Evolutionary conservation across 2,113 vertebrate genomes (phyloP).

Genomic region (Pristiophorus japonicus): DNA sequence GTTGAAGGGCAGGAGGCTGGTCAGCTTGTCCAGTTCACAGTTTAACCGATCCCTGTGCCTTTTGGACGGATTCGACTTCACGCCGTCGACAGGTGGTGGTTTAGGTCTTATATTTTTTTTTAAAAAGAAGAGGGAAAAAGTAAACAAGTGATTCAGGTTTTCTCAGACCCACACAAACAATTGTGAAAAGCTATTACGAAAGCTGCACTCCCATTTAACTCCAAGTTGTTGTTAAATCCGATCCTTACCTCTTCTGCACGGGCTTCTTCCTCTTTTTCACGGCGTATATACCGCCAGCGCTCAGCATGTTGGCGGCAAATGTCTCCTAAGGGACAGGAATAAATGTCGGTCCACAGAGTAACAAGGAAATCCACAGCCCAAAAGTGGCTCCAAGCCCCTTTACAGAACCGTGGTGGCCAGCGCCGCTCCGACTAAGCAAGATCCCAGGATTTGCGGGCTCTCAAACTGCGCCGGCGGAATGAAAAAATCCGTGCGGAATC

Average conservation of each 20-base stretch:
- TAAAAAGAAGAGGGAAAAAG: neutral
- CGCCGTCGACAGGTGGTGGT: slow-evolving; percentile 48
- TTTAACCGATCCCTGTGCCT: slow-evolving; percentile 68
- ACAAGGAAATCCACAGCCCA: neutral
- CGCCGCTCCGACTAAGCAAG: neutral
- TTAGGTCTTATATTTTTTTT: slow-evolving; percentile 42
- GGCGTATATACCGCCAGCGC: slow-evolving; percentile 16
- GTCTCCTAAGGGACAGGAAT: neutral
- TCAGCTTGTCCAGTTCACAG: slow-evolving; percentile 68
- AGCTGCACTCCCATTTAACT: neutral
- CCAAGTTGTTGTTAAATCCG: neutral
- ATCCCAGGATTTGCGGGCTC: neutral
- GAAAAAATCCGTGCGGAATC: neutral
- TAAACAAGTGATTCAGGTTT: neutral
- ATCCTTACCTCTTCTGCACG: slow-evolving; percentile 44
- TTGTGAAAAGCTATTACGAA: neutral
- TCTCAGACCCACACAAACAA: neutral
- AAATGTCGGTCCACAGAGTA: neutral
- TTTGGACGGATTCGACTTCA: slow-evolving; percentile 75
- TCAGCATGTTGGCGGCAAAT: neutral
- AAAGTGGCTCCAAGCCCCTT: too few species aligned
- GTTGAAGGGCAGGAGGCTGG: slow-evolving; percentile 65
- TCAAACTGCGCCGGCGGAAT: neutral
- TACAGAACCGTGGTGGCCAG: too few species aligned
- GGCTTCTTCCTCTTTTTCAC: slow-evolving; percentile 48